Evolutionary conservation across 2,797 vertebrate genomes (phyloP), one percentile per base, ranked within the genome.

Genomic region (Acanthiza pusilla): DNA sequence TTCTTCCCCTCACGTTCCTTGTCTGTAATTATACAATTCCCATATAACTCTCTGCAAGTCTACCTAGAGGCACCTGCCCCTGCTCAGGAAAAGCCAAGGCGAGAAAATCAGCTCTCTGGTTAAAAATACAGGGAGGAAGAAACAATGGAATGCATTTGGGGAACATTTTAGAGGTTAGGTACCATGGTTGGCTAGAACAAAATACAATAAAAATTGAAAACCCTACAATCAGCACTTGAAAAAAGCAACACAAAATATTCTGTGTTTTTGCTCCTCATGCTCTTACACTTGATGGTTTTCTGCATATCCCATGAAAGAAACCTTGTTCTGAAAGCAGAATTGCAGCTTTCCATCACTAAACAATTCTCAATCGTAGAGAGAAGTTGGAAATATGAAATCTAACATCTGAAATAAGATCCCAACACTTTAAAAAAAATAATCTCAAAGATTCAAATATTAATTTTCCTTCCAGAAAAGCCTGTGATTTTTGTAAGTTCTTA

Each of bases 381-480:
- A 63, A 80, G 8, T 58, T 54, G 3, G 12, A 51, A 65, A 47
- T 61, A 30, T 3, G 7, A 53, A 84, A 57, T 61, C 30, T 77
- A 45, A 42, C 13, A 36, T 40, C 55, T 60, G 68, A 43, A 84
- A 82, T 85, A 50, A 67, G 7, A 62, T 55, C 12, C 8, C 17
- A 13, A 40, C 20, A n/a, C 20, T n/a, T 42, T 12, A 11, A 25
- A 57, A 63, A 40, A 8, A 13, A 29, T 1, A 5, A 19, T 7
- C 23, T 65, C 12, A 15, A 68, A 11, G 11, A 74, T 71, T 54
- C 22, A 60, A 32, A 26, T 63, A 42, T 7, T 51, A 27, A 51
- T 57, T 73, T 88, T 85, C 13, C 27, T 70, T 95, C 36, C 50
- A 82, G 55, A 83, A 66, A 87, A 73, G 7, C 32, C 34, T 16